Evolutionary conservation across 2,113 vertebrate species (phyloP).

Genomic region (Echinops telfairi): DNA sequence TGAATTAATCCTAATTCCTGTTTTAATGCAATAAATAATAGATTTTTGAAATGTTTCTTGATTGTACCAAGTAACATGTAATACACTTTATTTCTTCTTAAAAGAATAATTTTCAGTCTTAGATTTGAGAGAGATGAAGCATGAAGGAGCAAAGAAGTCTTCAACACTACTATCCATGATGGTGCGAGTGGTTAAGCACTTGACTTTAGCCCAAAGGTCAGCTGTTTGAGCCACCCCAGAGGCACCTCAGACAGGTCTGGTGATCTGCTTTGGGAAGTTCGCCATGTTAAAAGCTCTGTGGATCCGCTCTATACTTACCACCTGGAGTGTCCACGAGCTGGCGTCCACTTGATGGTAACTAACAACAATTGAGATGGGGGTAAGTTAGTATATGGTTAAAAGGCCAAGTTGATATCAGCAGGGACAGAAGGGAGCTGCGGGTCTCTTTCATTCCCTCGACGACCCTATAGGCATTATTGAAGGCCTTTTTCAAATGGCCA

Average conservation of each 20-base stretch:
- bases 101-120: not conserved
- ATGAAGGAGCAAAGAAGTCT: not conserved
- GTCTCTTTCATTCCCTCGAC: not conserved
- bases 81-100: not conserved
- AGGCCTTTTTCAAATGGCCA: not conserved
- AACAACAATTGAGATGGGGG: not conserved
- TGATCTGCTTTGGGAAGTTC: not conserved
- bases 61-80: conserved; percentile 22
- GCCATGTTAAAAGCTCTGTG: not conserved
- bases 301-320: not conserved
- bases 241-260: not conserved
- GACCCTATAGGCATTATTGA: not conserved
- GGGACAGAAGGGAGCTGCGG: not conserved
- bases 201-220: not conserved
- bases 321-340: not conserved
- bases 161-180: not conserved
- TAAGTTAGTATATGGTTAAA: not conserved
- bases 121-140: not conserved
- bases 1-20: not conserved
- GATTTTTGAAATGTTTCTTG: conserved; percentile 22
- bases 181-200: not conserved
- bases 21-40: not conserved
- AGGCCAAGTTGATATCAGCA: not conserved
- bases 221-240: not conserved
- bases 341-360: not conserved